Evolutionary conservation across 2,113 vertebrate genomes (phyloP).

Genomic region (Nothocercus julius): DNA sequence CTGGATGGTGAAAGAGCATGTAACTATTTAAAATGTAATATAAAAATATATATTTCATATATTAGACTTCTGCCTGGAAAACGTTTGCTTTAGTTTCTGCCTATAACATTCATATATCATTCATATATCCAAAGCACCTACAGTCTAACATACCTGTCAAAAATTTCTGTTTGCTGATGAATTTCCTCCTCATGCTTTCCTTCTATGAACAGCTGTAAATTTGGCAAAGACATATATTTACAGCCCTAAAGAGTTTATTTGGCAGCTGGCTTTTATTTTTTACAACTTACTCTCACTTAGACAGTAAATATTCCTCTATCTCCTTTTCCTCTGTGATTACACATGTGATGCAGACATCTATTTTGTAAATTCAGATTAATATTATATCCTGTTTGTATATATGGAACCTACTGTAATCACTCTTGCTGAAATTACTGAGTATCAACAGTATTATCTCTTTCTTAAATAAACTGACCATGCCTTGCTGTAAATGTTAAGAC

Average conservation of each 20-base stretch:
- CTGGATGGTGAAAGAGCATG: not conserved
- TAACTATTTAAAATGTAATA: not conserved
- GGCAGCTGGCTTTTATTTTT: not conserved
- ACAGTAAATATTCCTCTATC: slow-evolving; percentile 4
- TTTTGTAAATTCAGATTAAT: slow-evolving; percentile 37
- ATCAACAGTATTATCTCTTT: not conserved
- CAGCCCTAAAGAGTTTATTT: not conserved
- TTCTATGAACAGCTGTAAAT: not conserved
- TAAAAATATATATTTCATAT: not conserved
- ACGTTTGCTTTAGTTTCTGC: not conserved
- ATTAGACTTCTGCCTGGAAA: not conserved
- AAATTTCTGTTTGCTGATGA: not conserved
- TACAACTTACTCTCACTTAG: not conserved
- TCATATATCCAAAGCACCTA: not conserved
- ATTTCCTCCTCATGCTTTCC: not conserved
- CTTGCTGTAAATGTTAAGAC: not conserved
- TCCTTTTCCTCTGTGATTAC: slow-evolving; percentile 2
- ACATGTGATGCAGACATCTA: not conserved
- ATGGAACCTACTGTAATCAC: not conserved
- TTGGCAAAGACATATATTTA: slow-evolving; percentile 10
- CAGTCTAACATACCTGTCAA: not conserved
- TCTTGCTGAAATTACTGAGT: not conserved
- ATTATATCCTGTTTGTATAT: not conserved
- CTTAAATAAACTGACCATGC: fast-evolving
- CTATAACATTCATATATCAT: not conserved